Conservation (phyloP, 2,888 invertebrate species). For the Trissonchulus sp. region DNA sequence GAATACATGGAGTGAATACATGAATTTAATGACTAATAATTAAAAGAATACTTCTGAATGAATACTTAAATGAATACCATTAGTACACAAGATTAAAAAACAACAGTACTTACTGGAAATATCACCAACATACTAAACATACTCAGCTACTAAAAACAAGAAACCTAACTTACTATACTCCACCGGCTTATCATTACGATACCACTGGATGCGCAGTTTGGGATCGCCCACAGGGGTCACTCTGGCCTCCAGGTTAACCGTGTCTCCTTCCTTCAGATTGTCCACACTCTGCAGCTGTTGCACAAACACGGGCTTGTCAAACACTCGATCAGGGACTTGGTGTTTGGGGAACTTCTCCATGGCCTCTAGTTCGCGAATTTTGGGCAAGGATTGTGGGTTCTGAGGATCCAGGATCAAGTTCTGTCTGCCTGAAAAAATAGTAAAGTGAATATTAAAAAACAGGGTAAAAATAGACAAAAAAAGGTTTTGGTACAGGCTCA, state of each 20-base stretch:
- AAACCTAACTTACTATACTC: conserved; percentile 54
- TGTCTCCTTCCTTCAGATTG: conserved; percentile 83
- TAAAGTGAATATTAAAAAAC: background rate
- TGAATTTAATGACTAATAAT: too few relatives aligned
- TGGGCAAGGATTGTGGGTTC: conserved; percentile 83
- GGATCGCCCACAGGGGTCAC: conserved; percentile 45
- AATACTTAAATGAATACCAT: too few relatives aligned
- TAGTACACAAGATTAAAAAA: too few relatives aligned
- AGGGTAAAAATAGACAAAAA: too few relatives aligned
- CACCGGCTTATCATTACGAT: conserved; percentile 75
- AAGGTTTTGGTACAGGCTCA: too few relatives aligned
- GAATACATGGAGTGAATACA: too few relatives aligned
- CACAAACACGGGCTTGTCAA: conserved; percentile 72
- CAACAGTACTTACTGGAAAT: too few relatives aligned
- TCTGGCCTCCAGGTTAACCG: conserved; percentile 77
- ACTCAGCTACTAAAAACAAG: background rate
- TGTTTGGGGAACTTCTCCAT: conserved; percentile 45
- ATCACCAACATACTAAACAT: too few relatives aligned
- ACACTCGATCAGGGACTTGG: conserved; percentile 76
- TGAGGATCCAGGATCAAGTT: conserved; percentile 77
- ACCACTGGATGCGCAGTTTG: conserved; percentile 48
- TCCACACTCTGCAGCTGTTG: conserved; percentile 78
- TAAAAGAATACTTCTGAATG: too few relatives aligned
- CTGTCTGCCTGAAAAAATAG: conserved; percentile 37
- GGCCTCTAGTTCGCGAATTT: conserved; percentile 79